Conservation (phyloP, 2,888 invertebrate genomes). For the Myathropa florea region DNA sequence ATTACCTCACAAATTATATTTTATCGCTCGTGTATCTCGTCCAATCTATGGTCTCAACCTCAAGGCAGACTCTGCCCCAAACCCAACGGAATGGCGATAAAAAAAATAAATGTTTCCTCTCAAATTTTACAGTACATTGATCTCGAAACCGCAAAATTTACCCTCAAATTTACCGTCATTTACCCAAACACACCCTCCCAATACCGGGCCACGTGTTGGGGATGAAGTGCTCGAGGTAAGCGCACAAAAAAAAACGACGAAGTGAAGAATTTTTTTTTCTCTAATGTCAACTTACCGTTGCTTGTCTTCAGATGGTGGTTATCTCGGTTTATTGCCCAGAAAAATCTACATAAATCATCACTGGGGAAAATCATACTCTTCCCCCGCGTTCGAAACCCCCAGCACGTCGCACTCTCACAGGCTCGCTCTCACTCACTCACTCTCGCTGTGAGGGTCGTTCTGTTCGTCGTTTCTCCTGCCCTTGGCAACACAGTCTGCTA, state of each 20-base stretch:
- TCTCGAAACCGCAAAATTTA: constrained; percentile 38
- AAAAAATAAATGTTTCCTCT: constrained; percentile 16
- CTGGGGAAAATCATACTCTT: constrained; percentile 39
- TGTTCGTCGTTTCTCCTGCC: constrained; percentile 10
- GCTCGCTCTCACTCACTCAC: not conserved
- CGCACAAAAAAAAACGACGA: not conserved
- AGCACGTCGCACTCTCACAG: not conserved
- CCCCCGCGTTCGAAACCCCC: not conserved
- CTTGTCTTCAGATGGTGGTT: constrained; percentile 43
- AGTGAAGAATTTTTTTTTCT: not conserved
- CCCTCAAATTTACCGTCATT: constrained; percentile 39
- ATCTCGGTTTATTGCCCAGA: constrained; percentile 61
- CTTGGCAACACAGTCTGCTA: constrained; percentile 68
- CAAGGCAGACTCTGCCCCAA: not conserved
- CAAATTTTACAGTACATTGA: constrained; percentile 57
- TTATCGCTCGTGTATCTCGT: constrained; percentile 33
- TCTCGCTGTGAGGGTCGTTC: not conserved
- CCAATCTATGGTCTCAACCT: constrained; percentile 16
- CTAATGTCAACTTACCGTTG: constrained; percentile 61
- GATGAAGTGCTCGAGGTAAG: not conserved
- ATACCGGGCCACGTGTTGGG: not conserved
- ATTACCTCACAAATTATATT: constrained; percentile 48
- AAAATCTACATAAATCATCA: constrained; percentile 68
- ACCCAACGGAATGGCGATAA: not conserved
- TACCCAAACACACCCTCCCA: constrained; percentile 7